Conservation (phyloP, 2,888 invertebrate genomes). For the Polyommatus icarus region DNA sequence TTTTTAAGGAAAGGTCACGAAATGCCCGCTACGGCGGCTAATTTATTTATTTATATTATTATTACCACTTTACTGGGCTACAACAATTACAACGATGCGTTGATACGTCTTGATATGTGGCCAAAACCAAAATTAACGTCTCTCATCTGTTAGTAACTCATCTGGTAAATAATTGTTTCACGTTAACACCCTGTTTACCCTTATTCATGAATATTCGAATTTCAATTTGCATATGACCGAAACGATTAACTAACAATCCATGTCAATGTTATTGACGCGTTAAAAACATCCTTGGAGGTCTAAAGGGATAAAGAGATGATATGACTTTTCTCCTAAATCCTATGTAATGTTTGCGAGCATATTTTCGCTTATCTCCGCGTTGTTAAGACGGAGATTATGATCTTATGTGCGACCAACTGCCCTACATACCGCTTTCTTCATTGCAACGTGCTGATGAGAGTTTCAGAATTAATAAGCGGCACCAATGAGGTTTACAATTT, state of each 20-base stretch:
- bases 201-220: no score
- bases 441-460: not conserved
- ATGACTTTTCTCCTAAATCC: not conserved
- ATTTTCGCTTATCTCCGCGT: conserved; percentile 8
- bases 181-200: no score
- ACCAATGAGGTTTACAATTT: not conserved
- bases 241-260: no score
- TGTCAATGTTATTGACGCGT: no score
- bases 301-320: not conserved
- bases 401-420: conserved; percentile 10
- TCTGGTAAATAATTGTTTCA: no score
- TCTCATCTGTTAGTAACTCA: no score
- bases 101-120: no score
- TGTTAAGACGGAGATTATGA: conserved; percentile 13
- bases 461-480: not conserved
- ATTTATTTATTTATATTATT: no score
- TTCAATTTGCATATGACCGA: no score
- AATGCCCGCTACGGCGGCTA: not conserved
- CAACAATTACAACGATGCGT: no score
- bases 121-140: no score
- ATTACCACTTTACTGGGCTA: no score
- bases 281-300: not conserved
- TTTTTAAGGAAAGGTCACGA: not conserved
- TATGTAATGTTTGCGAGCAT: not conserved
- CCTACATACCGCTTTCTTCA: conserved; percentile 1